Base-by-base conservation (phyloP, 2,797 vertebrate genomes). In the Hippoglossus hippoglossus region DNA sequence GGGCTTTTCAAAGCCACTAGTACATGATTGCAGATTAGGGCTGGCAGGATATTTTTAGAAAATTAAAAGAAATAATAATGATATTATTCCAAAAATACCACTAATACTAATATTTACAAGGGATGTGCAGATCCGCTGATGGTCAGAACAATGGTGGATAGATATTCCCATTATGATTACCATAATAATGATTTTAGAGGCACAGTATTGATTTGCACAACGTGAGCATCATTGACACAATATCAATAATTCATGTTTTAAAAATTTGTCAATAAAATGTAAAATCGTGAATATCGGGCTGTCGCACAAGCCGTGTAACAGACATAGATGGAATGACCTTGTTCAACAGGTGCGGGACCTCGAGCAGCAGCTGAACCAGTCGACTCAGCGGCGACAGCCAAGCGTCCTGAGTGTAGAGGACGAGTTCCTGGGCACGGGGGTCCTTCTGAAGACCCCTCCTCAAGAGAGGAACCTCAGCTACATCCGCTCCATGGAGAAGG, bases 401-500 rank as follows among this genome's bases (percentile, higher is more conserved):
- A 90, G 89, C 4, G 71, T 89, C 19, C 71, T 73, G 7, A 83
- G 89, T 34, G 12, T 36, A 9, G 88, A 94, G 19, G 94, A 95
- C 2, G 93, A 95, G 31, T 63, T 88, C 28, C 36, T 90, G 25
- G 63, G 79, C 0, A 24, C 70, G 4, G 59, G 81, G n/a, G 83
- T 86, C 34, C 28, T 85, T 2, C 93, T 80, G 85, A 97, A 93
- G 84, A 76, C 88, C 34, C 89, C 94, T 0, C 80, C 81, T 21
- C 95, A 94, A 58, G 95, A 96, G 72, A 96, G 91, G 79, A 97
- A 98, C 82, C 31, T 96, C 47, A 90, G 90, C 80, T 91, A 96
- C 89, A 96, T 98, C 71, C 96, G 94, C 22, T 79, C 54, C 63
- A 90, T 98, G 36, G 96, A 98, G 77, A 96, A 88, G 80, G 96